These are phyloP conservation scores for Coracias cyanogaster DNA, from an alignment of 2,797 vertebrate genomes.

Conservation along the genomic window DNA sequence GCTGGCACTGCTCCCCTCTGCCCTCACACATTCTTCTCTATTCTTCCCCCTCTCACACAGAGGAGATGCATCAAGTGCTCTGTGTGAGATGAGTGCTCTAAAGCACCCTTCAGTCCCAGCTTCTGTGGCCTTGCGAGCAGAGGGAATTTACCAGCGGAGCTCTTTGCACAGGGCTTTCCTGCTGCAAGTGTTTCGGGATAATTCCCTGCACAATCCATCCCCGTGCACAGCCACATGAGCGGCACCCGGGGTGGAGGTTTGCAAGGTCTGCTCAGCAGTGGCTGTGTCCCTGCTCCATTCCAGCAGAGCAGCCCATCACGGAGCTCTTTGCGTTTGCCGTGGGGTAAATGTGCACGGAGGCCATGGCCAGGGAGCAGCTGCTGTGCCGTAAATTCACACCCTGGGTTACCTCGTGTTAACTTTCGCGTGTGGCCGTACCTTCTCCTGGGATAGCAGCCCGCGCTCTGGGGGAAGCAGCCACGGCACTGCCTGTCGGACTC, in stretches of 20 bases:
- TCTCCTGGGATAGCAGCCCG: not conserved
- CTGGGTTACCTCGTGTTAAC: not conserved
- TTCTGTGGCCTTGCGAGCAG: not conserved
- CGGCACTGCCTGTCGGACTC: not conserved
- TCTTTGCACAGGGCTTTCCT: not conserved
- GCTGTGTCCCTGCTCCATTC: not conserved
- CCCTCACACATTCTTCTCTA: conserved; percentile 27
- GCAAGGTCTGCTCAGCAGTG: fast-evolving
- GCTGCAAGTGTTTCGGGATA: fast-evolving
- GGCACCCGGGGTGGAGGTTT: fast-evolving
- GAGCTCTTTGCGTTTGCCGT: not conserved
- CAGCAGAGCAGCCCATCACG: not conserved
- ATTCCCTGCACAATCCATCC: not conserved
- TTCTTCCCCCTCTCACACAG: not conserved
- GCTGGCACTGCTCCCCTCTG: not conserved
- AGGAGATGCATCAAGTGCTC: conserved; percentile 5
- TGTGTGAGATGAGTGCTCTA: not conserved
- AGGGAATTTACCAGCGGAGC: not conserved
- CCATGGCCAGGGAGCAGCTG: not conserved
- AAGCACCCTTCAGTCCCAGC: not conserved
- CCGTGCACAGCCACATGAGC: fast-evolving
- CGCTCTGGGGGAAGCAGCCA: not conserved
- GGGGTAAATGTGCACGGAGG: not conserved
- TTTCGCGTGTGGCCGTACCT: not conserved
- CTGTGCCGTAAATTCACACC: not conserved